Evolutionary conservation across 2,888 invertebrate genomes (phyloP), one percentile per base, ranked within the genome.

Genomic region (Athalia rosae): DNA sequence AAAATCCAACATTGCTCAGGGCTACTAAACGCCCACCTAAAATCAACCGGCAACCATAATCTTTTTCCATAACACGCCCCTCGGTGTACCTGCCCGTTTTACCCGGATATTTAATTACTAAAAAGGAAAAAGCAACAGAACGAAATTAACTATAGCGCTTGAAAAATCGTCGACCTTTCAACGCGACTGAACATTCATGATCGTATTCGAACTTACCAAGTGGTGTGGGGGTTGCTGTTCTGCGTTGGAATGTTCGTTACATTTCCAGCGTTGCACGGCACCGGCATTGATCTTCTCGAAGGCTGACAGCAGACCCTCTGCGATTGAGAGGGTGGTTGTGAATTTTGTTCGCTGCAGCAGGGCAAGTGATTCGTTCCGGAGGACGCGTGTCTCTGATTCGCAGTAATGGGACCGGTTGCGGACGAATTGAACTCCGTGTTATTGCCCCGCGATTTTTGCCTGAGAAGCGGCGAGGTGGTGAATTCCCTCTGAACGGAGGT

Each of bases 271-370:
- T 41, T 13, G 45, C 67, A 67, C 80, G 93, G 28, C 28, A 28
- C 92, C 76, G 92, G 92, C 82, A 92, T 90, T 15, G 92, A 92
- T 81, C 93, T 90, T 81, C 93, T 90, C 81, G 92, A 92, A 80
- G 92, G 91, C 80, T 92, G 91, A 83, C 93, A 93, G 85, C 93
- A 93, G 11, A 92, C 91, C 53, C 92, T 92, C 86, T 91, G 92
- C 41, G 43, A 1, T 9, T 3, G 45, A 11, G 53, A 8, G n/a
- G 56, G 58, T 13, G 13, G n/a, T 67, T 67, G 67, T 45, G 41
- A 58, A 9, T 28, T 58, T 45, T 56, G 58, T 43, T 71, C 71
- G 15, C 56, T 43, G 1, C 92, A 92, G 66, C 90, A 85, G 48
- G 84, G 82, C 7, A 90, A 66, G 90, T 90, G 71, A 58, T 59